These are phyloP conservation scores for Axinella damicornis DNA, from an alignment of 37 sponge, comb jelly and placozoan genomes.

Conservation along the genomic window DNA sequence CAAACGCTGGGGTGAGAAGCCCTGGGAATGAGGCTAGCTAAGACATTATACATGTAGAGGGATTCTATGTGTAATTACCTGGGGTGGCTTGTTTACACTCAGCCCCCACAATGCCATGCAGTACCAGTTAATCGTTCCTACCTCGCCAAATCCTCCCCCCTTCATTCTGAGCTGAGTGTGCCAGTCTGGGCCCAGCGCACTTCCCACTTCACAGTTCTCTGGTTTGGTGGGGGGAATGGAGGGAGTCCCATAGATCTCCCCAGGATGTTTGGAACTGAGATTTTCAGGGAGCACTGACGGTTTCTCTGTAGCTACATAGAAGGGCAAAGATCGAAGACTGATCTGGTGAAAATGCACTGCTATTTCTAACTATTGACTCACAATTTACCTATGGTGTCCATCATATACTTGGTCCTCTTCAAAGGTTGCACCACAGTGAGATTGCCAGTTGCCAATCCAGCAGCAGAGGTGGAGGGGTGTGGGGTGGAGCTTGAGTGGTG, in stretches of 20 bases:
- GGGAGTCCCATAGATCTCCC: not conserved
- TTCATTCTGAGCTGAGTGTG: slow-evolving; percentile 65
- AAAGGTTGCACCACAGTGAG: slow-evolving; percentile 19
- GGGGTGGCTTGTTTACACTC: too few species aligned
- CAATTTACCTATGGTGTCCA: slow-evolving; percentile 60
- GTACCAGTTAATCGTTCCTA: too few species aligned
- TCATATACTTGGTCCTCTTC: slow-evolving; percentile 79
- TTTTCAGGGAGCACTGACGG: not conserved
- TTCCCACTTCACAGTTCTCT: slow-evolving; percentile 39
- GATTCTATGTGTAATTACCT: too few species aligned
- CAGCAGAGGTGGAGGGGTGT: not conserved
- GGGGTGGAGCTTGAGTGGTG: not conserved
- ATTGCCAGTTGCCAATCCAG: not conserved
- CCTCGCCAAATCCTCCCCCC: slow-evolving; percentile 52
- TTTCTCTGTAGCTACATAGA: not conserved
- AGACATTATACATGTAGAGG: too few species aligned
- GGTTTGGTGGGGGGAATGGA: not conserved
- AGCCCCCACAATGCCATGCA: too few species aligned
- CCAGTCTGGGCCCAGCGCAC: slow-evolving; percentile 99
- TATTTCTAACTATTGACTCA: not conserved
- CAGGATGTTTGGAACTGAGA: not conserved
- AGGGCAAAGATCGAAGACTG: too few species aligned
- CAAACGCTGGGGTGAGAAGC: too few species aligned
- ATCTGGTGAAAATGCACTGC: not conserved
- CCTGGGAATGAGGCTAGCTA: too few species aligned